Base-by-base conservation (phyloP, 2,113 vertebrate genomes). In the Pluvialis apricaria region DNA sequence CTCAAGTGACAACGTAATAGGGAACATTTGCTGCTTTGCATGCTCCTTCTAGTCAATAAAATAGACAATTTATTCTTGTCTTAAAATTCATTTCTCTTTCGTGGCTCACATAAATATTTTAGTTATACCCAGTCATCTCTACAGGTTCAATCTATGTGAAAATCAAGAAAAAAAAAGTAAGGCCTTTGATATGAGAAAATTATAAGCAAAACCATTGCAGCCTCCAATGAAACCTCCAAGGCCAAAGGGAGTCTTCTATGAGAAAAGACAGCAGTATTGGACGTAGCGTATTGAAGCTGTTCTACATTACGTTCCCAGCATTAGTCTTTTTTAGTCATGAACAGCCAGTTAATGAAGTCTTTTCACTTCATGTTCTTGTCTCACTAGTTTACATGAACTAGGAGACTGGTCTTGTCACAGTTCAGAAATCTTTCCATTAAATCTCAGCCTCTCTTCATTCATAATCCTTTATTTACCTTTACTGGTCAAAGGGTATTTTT, bases 1-100 rank as follows among this genome's bases (percentile, higher is more conserved):
- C 92, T 88, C 22, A 71, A 13, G 14, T 51, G 78, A 60, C 70
- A 86, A 55, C 13, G 17, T 42, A 69, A 75, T 24, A 60, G 26
- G 29, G 16, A 84, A 51, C 19, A 51, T 62, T 84, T 69, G 8
- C 40, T 60, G 20, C 24, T 40, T 86, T 65, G 31, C 1, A 6
- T n/a, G 21, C 8, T 88, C 72, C 73, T 96, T 96, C 90, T 87
- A 93, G 34, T 91, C 82, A 92, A 54, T 78, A 82, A 77, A 93
- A 81, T 72, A 94, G 5, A 84, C 3, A 52, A 24, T 69, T 54
- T 82, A 58, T 90, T 95, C 66, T 65, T 2, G 1, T 77, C 8
- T 45, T 86, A 93, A 82, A 72, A 95, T 93, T 94, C 4, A 8
- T 55, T 93, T 96, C 64, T 93, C 34, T 57, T 77, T 84, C 58